Evolutionary conservation across 2,113 vertebrate species (phyloP), one percentile per base, ranked within the genome.

Genomic region (Scalopus aquaticus): DNA sequence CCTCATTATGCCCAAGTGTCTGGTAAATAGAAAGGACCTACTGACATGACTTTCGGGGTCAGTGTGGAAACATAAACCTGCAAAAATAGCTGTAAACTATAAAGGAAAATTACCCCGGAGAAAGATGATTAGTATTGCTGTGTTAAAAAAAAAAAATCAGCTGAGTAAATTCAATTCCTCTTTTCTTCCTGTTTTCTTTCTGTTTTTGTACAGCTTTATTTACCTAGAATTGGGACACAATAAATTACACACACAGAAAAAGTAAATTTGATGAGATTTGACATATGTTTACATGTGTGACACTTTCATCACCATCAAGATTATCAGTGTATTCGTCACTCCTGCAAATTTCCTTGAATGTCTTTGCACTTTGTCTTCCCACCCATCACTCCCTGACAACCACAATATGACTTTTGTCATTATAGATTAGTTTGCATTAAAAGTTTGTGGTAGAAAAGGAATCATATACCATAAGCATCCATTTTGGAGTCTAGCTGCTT

Each of bases 1-100:
- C 49, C 46, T 95, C 82, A 64, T 84, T 85, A 88, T 65, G 37
- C 85, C 78, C 67, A 42, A 60, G 92, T 60, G 72, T 85, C 60
- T 87, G 79, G 64, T 65, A 96, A 97, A 96, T 12, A 95, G 76
- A 95, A 70, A 94, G 11, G n/a, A 89, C 62, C 70, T 88, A 30
- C 15, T 86, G 62, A 44, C 73, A 44, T 46, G 90, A 92, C 73
- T 84, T 22, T 24, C 22, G 19, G 78, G 32, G 39, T 83, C 76
- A 83, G 46, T 30, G n/a, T n/a, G 28, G 39, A 94, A 93, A 85
- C 81, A 56, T 28, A 93, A 82, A 51, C 56, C 80, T 92, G 84
- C 84, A 88, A 92, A 96, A 46, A 65, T 20, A 70, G 69, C 69
- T 93, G 32, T 70, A 62, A 90, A 90, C 32, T 79, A 72, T 30